Evolutionary conservation across 2,888 invertebrate genomes (phyloP).

Genomic region (Synanthedon formicaeformis): DNA sequence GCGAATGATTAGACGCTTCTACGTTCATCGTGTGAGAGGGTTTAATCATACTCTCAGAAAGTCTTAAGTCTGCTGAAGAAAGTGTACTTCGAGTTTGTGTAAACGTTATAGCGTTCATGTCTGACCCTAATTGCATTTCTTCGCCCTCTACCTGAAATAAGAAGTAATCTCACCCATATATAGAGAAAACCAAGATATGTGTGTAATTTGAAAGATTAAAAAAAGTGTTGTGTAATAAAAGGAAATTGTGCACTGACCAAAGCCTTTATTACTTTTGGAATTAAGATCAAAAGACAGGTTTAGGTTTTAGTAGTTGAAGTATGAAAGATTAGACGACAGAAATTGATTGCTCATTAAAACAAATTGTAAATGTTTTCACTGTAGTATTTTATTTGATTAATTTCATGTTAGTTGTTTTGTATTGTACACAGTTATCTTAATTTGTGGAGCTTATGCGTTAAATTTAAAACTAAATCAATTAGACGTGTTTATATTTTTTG

Average conservation of each 20-base stretch:
- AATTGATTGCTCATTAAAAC: conserved; percentile 38
- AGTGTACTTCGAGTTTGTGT: conserved; percentile 62
- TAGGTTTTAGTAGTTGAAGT: conserved; percentile 15
- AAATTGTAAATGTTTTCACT: conserved; percentile 29
- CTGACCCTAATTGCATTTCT: conserved; percentile 66
- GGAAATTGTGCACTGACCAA: conserved; percentile 59
- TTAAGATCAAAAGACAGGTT: conserved; percentile 23
- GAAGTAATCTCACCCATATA: conserved; percentile 69
- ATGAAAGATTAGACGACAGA: conserved; percentile 18
- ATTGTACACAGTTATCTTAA: conserved; percentile 29
- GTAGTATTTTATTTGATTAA: conserved; percentile 25
- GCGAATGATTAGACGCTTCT: conserved; percentile 68
- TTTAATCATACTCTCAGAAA: conserved; percentile 61
- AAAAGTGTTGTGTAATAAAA: conserved; percentile 7
- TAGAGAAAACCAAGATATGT: conserved; percentile 37
- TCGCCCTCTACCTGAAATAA: conserved; percentile 71
- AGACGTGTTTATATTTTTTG: too few species aligned
- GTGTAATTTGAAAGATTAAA: conserved; percentile 11
- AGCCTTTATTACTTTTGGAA: conserved; percentile 62
- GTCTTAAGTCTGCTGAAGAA: conserved; percentile 59
- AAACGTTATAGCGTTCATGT: conserved; percentile 61
- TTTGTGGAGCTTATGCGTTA: conserved; percentile 24
- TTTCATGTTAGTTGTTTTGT: conserved; percentile 33
- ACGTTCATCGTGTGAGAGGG: conserved; percentile 63
- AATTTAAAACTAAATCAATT: conserved; percentile 4